phyloP scores from a whole-genome alignment of 2,797 vertebrate species.

The Acomys russatus region DNA sequence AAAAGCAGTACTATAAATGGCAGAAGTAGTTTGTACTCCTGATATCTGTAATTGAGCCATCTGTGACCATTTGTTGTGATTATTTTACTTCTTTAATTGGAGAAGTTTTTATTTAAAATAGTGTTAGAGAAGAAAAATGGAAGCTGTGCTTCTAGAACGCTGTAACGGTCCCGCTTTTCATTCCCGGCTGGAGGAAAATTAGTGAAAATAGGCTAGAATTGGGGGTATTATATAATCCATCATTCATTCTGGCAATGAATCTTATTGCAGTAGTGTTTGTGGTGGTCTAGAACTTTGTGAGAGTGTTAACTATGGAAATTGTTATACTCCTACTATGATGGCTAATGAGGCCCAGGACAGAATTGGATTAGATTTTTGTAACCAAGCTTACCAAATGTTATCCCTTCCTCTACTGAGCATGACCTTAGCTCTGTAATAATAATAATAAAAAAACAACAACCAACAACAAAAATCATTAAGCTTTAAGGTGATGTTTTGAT shows the following conservation, averaged over 20 bases:
- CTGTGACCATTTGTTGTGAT: background rate
- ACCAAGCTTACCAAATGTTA: background rate
- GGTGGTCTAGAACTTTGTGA: conserved; percentile 17
- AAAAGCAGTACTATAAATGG: background rate
- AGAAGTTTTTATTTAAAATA: conserved; percentile 23
- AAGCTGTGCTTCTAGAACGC: background rate
- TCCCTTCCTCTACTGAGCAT: background rate
- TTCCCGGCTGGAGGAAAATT: conserved; percentile 35
- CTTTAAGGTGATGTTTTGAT: background rate
- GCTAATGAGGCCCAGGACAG: background rate
- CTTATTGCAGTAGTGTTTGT: background rate
- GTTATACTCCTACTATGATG: background rate
- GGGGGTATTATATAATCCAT: background rate
- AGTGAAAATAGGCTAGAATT: background rate
- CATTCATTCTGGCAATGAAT: background rate
- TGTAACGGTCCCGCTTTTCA: background rate
- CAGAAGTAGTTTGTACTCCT: background rate
- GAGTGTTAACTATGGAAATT: conserved; percentile 24
- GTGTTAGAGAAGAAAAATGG: conserved; percentile 18
- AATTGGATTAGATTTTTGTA: conserved; percentile 3
- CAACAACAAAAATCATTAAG: background rate
- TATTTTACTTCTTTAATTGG: background rate
- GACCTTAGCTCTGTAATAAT: background rate
- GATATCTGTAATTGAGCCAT: background rate
- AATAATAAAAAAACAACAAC: too few species aligned